Evolutionary conservation across 2,888 invertebrate genomes (phyloP), one percentile per base, ranked within the genome.

Genomic region (Kryphioiulus occultus): DNA sequence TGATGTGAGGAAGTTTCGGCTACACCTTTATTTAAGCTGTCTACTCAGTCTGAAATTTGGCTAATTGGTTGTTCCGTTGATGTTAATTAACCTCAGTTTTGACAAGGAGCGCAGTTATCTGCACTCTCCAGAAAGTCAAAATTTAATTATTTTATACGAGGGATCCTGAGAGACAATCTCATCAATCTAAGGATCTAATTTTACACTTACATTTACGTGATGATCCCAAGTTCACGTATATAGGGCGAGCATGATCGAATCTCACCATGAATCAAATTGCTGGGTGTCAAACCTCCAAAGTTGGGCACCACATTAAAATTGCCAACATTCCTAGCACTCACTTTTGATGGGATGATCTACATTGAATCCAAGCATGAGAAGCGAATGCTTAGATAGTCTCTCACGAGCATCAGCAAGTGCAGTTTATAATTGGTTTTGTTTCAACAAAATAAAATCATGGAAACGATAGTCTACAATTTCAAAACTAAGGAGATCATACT

Each of bases 71-170:
- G 30, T 26, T 78, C 5, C 30, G 30, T 17, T 32, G 30, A 78
- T 78, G 78, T 78, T 78, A 78, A 78, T 78, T 78, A 78, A 78
- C 30, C 30, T 30, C 78, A 78, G 78, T 78, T 78, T 78, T 78
- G 78, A 78, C 78, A 78, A 78, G 78, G 78, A 78, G 17, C 17
- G 30, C 17, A 30, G 78, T 78, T 78, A 78, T 78, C 30, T 78
- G 30, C 78, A 78, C 78, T 30, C 78, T 68, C 30, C 1, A 30
- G 12, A 78, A 78, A 30, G 30, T 26, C 30, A 30, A 78, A 78
- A 30, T 78, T 78, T 78, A 78, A 78, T 78, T 78, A 78, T 78
- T 78, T 78, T 78, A 78, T 78, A 26, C 78, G 30, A 2, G 30
- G 78, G 78, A 78, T 78, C 30, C 15, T 78, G 30, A 78, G 78